phyloP scores from a whole-genome alignment of 37 sponge, comb jelly and placozoan species.

The Corticium candelabrum region DNA sequence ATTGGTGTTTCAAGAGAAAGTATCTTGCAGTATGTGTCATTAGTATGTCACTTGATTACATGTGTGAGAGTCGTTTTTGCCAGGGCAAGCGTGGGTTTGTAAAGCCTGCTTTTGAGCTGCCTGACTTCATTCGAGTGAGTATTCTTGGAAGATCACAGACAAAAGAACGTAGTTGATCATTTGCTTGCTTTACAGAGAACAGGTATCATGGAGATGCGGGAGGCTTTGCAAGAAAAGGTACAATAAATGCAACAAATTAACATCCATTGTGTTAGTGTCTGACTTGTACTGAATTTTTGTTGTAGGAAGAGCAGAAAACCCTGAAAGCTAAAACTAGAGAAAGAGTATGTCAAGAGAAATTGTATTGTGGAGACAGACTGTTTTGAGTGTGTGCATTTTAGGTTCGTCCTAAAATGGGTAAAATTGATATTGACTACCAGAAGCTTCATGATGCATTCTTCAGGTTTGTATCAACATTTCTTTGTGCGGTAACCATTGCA shows the following conservation, averaged over 20 bases:
- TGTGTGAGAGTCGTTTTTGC: no score
- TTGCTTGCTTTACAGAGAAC: constrained; percentile 66
- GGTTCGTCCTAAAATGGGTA: constrained; percentile 89
- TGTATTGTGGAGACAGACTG: background rate
- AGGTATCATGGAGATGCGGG: constrained; percentile 97
- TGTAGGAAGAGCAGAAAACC: constrained; percentile 67
- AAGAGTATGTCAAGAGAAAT: constrained; percentile 22
- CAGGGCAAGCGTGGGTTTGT: constrained; percentile 93
- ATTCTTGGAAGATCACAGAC: no score
- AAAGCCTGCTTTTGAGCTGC: constrained; percentile 86
- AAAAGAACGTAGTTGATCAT: no score
- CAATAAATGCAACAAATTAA: constrained; percentile 9
- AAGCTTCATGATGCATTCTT: constrained; percentile 99
- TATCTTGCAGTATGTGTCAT: constrained; percentile 43
- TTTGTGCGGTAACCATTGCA: background rate
- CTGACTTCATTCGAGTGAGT: constrained; percentile 86
- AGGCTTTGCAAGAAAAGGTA: constrained; percentile 79
- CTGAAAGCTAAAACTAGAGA: constrained; percentile 85
- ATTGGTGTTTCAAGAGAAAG: constrained; percentile 98
- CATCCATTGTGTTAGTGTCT: background rate
- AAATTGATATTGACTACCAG: constrained; percentile 96
- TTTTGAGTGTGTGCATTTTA: constrained; percentile 1
- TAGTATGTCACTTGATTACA: no score
- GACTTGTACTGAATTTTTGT: background rate
- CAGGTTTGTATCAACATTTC: constrained; percentile 31